A percentile compares a stretch with the other conserved stretches of the same genome.
These are phyloP conservation scores for Poeciliopsis presidionis DNA, from an alignment of 2,797 vertebrate genomes.

Conservation along the genomic window DNA sequence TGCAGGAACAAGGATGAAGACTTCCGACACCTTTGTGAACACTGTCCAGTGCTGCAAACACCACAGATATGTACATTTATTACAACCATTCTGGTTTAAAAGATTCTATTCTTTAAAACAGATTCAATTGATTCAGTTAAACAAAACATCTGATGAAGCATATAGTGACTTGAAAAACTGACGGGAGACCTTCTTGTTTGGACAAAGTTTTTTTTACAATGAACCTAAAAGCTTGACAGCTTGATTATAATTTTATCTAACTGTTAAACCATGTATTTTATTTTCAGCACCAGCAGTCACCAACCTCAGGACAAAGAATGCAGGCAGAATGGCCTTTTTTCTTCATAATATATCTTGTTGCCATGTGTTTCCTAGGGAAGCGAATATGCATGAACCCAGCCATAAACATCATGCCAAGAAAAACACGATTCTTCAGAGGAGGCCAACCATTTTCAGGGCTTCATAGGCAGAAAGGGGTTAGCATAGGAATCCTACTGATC, in stretches of 20 bases:
- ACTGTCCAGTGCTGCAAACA: constrained; percentile 93
- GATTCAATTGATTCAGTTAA: not conserved
- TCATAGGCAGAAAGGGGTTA: not conserved
- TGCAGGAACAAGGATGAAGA: constrained; percentile 97
- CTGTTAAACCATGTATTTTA: not conserved
- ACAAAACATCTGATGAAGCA: not conserved
- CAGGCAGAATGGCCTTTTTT: not conserved
- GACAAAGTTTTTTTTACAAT: not conserved
- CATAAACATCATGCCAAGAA: not conserved
- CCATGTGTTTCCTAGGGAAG: not conserved
- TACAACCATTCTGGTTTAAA: not conserved
- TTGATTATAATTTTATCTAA: not conserved
- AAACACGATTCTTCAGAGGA: not conserved
- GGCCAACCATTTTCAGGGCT: not conserved
- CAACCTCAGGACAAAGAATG: not conserved
- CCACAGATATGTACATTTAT: not conserved
- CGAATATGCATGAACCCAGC: not conserved
- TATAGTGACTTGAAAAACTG: not conserved
- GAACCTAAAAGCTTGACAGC: not conserved
- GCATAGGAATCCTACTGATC: not conserved
- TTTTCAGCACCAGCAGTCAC: not conserved
- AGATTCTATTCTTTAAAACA: not conserved
- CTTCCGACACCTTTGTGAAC: constrained; percentile 93
- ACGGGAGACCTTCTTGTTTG: not conserved
- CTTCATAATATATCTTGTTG: not conserved